These are phyloP conservation scores for Thalassarche chlororhynchos DNA, from an alignment of 2,113 vertebrate species.

Conservation along the genomic window DNA sequence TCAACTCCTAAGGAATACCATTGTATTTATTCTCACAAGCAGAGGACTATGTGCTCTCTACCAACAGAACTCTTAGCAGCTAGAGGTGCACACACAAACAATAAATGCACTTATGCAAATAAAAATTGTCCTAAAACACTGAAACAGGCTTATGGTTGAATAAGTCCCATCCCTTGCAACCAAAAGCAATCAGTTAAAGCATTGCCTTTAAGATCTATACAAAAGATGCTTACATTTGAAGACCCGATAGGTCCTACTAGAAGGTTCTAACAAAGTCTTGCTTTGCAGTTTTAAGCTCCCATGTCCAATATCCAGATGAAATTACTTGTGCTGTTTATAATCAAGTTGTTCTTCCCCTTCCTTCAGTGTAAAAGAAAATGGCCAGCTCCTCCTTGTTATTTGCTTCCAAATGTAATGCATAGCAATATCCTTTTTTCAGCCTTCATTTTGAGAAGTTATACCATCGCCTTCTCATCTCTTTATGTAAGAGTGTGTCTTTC, in stretches of 20 bases:
- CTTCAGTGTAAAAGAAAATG: background rate
- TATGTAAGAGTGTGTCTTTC: background rate
- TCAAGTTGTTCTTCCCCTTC: background rate
- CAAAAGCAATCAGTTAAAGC: background rate
- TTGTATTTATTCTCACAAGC: background rate
- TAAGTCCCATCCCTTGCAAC: background rate
- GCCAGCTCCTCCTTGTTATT: background rate
- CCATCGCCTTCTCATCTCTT: background rate
- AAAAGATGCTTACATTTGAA: background rate
- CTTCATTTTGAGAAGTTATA: background rate
- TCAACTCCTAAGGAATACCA: background rate
- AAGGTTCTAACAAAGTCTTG: background rate
- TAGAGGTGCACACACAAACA: background rate
- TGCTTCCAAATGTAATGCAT: background rate
- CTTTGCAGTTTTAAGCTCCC: background rate
- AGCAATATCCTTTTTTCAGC: background rate
- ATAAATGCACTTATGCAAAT: background rate
- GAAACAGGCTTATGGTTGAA: background rate
- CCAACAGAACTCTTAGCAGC: background rate
- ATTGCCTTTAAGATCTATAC: background rate
- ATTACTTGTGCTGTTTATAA: background rate
- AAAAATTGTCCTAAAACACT: background rate
- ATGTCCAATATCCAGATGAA: background rate
- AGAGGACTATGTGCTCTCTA: background rate
- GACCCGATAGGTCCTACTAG: background rate